Conservation (phyloP, 1,140 invertebrate genomes). For the Epicauta chinensis region DNA sequence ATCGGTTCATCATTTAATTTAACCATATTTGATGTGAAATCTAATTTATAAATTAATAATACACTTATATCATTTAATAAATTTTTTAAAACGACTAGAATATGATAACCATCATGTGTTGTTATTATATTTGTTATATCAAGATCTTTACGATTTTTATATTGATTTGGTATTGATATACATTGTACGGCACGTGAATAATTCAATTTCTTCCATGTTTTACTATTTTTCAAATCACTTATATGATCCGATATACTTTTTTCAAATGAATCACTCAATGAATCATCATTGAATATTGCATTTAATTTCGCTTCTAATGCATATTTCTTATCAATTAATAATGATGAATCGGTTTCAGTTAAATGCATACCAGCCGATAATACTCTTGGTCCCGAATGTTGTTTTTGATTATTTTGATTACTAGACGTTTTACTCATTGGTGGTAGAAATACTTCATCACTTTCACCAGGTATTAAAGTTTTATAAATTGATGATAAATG, state of each 20-base stretch:
- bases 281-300: conserved; percentile 3
- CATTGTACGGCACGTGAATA: conserved; percentile 47
- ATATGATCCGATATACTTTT: conserved; percentile 41
- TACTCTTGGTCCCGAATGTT: conserved; percentile 31
- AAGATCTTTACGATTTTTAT: conserved; percentile 44
- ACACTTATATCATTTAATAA: conserved; percentile 35
- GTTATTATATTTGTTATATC: conserved; percentile 55
- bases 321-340: conserved; percentile 25
- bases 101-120: conserved; percentile 56
- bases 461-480: conserved; percentile 39
- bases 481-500: conserved; percentile 33
- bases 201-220: conserved; percentile 34
- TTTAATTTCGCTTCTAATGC: conserved; percentile 29
- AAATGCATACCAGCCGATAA: conserved; percentile 26
- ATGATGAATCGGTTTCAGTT: conserved; percentile 30
- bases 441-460: conserved; percentile 38
- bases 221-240: conserved; percentile 35
- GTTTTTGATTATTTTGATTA: conserved; percentile 12
- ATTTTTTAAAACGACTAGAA: conserved; percentile 55
- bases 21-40: conserved; percentile 50
- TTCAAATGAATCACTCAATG: conserved; percentile 2
- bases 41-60: conserved; percentile 53
- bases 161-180: conserved; percentile 44
- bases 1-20: conserved; percentile 56
- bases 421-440: conserved; percentile 11